Evolutionary conservation across 2,888 invertebrate genomes (phyloP), one percentile per base, ranked within the genome.

Genomic region (Taphrorychus bicolor): DNA sequence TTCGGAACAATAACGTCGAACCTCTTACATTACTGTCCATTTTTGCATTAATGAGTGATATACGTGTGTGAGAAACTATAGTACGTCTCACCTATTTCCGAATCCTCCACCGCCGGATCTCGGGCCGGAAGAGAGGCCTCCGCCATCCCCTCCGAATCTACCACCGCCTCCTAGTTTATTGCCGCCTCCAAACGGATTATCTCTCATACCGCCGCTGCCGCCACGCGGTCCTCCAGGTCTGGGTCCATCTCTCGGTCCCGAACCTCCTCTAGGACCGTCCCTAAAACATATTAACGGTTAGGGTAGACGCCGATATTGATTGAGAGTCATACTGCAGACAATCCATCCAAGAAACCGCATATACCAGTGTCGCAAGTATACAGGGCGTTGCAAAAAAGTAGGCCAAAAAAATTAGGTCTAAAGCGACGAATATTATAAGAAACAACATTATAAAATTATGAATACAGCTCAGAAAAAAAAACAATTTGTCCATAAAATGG

Each of bases 261-360:
- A 23, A n/a, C 83, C 82, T 19, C 85, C 83, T 51, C 85, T 83
- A n/a, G 68, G 61, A 4, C 69, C 64, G 52, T 69, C 69, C 14
- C 65, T 69, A 48, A 21, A 9, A n/a, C n/a, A n/a, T n/a, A n/a
- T n/a, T n/a, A n/a, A n/a, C n/a, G n/a, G 22, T 5, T 22, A 16
- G 18, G 45, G 45, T 0, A 42, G n/a, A n/a, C n/a, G n/a, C n/a
- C n/a, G n/a, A 56, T 16, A n/a, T 24, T 1, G 24, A 48, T 40
- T 14, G 7, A 14, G 3, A 3, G 16, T 1, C 2, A 48, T 1
- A 19, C 23, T 3, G 32, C 11, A 32, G 7, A 32, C 32, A 32
- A 3, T 1, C 2, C 11, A 11, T 32, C 11, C 32, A 32, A 32
- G n/a, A n/a, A n/a, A n/a, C n/a, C n/a, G n/a, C n/a, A n/a, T n/a